Conservation (phyloP, 2,797 vertebrate genomes). For the Eulemur coronatus region DNA sequence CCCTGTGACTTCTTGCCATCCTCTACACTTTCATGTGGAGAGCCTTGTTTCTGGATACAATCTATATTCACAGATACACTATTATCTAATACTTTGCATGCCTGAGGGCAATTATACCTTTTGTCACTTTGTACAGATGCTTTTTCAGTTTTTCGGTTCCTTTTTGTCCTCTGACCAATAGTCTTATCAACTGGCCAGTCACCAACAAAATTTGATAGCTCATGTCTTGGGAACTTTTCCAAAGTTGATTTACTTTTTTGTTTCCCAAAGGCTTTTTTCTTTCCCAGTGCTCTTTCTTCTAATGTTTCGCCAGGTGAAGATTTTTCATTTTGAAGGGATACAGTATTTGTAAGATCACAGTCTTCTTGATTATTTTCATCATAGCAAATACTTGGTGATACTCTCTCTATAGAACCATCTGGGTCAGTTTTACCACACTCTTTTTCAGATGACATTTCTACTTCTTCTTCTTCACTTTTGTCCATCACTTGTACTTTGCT, state of each 20-base stretch:
- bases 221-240: slow-evolving; percentile 64
- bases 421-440: neutral
- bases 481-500: slow-evolving; percentile 56
- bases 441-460: slow-evolving; percentile 25
- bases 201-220: slow-evolving; percentile 89
- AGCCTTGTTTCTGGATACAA: neutral
- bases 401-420: neutral
- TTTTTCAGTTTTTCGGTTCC: slow-evolving; percentile 81
- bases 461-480: slow-evolving; percentile 55
- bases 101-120: slow-evolving; percentile 58
- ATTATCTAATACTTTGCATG: slow-evolving; percentile 11
- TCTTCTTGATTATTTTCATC: slow-evolving; percentile 55
- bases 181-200: slow-evolving; percentile 93
- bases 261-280: slow-evolving; percentile 57
- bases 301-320: neutral
- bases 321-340: slow-evolving; percentile 61
- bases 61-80: slow-evolving; percentile 13
- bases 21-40: slow-evolving; percentile 40
- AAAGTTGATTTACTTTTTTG: slow-evolving; percentile 68
- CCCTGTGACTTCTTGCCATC: slow-evolving; percentile 37
- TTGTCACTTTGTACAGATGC: slow-evolving; percentile 62
- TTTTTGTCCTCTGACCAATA: slow-evolving; percentile 88
- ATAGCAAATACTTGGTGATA: neutral
- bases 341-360: neutral
- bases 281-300: slow-evolving; percentile 58